A percentile compares a stretch with the other conserved stretches of the same genome.
phyloP scores from a whole-genome alignment of 2,888 invertebrate genomes.

The Mantis religiosa region DNA sequence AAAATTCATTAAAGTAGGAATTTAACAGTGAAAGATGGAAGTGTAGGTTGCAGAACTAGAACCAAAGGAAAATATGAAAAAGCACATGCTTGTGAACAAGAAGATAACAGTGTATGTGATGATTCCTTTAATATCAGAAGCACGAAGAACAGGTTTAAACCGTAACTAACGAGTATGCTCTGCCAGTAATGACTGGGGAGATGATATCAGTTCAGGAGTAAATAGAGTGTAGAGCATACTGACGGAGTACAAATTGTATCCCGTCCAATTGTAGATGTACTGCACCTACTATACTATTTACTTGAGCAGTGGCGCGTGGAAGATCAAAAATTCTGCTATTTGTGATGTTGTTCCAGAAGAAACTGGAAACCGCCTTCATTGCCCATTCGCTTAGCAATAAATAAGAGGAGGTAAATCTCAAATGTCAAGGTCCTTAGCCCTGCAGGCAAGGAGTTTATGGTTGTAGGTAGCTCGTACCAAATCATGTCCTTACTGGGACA shows the following conservation, averaged over 20 bases:
- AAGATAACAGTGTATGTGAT: not conserved
- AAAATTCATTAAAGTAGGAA: no score
- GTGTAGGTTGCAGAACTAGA: not conserved
- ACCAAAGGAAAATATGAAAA: not conserved
- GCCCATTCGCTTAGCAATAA: not conserved
- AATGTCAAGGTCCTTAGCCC: no score
- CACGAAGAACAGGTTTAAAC: not conserved
- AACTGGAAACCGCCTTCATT: not conserved
- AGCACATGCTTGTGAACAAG: not conserved
- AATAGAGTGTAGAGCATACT: not conserved
- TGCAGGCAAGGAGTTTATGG: no score
- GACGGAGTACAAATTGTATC: not conserved
- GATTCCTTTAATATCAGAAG: not conserved
- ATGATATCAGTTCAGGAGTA: not conserved
- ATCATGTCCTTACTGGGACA: no score
- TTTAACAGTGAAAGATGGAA: no score
- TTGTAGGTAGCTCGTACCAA: no score
- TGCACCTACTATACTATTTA: not conserved
- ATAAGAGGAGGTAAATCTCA: not conserved
- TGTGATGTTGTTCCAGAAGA: not conserved
- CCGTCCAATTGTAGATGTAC: not conserved
- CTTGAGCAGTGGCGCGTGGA: not conserved
- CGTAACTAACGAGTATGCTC: not conserved
- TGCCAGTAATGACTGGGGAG: not conserved
- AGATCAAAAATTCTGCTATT: not conserved